These are phyloP conservation scores for Thripadectes ignobilis DNA, from an alignment of 2,797 vertebrate species.

Conservation along the genomic window DNA sequence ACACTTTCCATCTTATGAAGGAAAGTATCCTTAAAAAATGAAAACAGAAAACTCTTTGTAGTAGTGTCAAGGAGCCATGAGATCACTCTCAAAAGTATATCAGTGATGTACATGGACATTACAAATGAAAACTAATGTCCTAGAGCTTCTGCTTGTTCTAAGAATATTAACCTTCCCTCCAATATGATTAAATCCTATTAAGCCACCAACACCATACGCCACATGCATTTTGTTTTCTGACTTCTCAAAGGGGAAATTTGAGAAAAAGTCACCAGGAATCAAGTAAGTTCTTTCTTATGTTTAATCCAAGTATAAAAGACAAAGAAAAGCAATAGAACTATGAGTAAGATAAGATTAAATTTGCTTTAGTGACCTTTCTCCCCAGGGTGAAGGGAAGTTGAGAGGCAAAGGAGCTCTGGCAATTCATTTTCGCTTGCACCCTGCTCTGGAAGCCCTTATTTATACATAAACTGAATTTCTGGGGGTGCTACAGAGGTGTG, in stretches of 20 bases:
- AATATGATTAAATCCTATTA: background rate
- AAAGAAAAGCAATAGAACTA: background rate
- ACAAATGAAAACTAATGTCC: background rate
- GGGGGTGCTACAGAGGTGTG: background rate
- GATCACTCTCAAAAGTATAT: background rate
- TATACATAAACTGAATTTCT: background rate
- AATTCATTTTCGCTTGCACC: background rate
- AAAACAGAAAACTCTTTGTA: background rate
- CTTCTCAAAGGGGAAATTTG: background rate
- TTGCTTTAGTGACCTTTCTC: background rate
- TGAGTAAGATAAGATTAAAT: background rate
- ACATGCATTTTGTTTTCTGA: background rate
- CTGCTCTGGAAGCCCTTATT: background rate
- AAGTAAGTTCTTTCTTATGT: background rate
- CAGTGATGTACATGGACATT: background rate
- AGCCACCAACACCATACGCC: background rate
- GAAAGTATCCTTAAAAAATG: background rate
- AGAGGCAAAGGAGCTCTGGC: background rate
- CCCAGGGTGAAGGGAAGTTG: accelerated
- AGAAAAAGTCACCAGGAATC: background rate
- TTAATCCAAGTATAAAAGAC: background rate
- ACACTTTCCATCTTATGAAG: background rate
- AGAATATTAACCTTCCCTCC: background rate
- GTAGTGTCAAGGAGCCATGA: background rate
- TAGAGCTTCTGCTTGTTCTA: background rate